phyloP scores from a whole-genome alignment of 2,888 invertebrate species.

The Chesias legatella region DNA sequence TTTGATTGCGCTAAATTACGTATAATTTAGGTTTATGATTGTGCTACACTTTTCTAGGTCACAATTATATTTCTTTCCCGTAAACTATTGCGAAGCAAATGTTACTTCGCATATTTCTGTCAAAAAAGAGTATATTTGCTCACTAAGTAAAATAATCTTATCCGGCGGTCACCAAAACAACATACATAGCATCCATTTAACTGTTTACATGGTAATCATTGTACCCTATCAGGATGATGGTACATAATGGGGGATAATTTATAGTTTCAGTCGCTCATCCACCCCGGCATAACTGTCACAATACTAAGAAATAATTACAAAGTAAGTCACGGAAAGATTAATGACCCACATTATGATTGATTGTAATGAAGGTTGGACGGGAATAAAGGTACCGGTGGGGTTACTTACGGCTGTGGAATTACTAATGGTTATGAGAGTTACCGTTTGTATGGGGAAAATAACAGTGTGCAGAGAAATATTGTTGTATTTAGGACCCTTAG shows the following conservation, averaged over 20 bases:
- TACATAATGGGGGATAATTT: not conserved
- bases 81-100: too few species aligned
- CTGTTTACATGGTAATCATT: not conserved
- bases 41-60: not conserved
- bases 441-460: too few species aligned
- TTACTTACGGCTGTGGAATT: not conserved
- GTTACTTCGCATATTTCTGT: too few species aligned
- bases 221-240: not conserved
- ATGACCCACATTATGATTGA: constrained; percentile 27
- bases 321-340: constrained; percentile 27
- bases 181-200: too few species aligned
- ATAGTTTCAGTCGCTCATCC: constrained; percentile 8
- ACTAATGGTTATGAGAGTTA: constrained; percentile 1
- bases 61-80: not conserved
- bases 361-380: constrained; percentile 16
- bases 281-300: constrained; percentile 10
- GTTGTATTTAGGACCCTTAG: too few species aligned
- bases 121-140: too few species aligned
- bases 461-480: too few species aligned
- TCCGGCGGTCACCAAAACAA: too few species aligned
- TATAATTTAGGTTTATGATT: not conserved
- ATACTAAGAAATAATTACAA: constrained; percentile 26
- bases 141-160: too few species aligned
- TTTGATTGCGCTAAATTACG: constrained; percentile 18
- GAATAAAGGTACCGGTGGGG: constrained; percentile 3